A percentile compares a stretch with the other conserved stretches of the same genome.
phyloP scores from a whole-genome alignment of 1,140 invertebrate genomes.

The Vanessa tameamea region DNA sequence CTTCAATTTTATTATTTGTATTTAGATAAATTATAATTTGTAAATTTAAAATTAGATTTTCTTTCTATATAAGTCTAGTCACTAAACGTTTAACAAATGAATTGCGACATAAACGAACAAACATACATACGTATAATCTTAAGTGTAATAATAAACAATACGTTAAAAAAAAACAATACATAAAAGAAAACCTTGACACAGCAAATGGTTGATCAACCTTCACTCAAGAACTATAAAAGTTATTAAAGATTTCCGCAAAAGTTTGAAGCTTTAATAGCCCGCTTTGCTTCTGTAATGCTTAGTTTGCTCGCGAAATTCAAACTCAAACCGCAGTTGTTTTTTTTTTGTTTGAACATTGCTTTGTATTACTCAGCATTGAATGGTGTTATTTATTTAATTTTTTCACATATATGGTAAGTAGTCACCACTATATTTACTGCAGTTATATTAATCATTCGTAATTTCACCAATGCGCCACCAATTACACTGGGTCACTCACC shows the following conservation, averaged over 20 bases:
- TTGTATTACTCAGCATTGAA: constrained; percentile 6
- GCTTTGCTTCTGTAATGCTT: constrained; percentile 19
- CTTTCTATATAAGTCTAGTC: too few species aligned
- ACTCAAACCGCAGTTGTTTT: constrained; percentile 8
- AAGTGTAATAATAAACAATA: too few species aligned
- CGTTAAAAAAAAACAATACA: not conserved
- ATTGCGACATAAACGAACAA: too few species aligned
- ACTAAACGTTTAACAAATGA: too few species aligned
- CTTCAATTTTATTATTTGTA: too few species aligned
- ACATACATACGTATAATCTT: too few species aligned
- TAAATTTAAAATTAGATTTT: too few species aligned
- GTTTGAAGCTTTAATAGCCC: constrained; percentile 29
- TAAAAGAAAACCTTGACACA: not conserved
- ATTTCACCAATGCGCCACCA: too few species aligned
- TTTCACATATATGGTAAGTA: not conserved
- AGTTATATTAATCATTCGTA: too few species aligned
- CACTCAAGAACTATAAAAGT: constrained; percentile 16
- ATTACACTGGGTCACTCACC: too few species aligned
- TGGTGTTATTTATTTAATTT: not conserved
- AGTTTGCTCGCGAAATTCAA: constrained; percentile 25
- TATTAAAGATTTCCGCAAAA: constrained; percentile 26
- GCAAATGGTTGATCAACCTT: constrained; percentile 14
- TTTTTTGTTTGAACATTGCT: constrained; percentile 19
- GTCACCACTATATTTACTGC: too few species aligned
- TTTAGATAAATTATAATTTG: too few species aligned